These are phyloP conservation scores for Psylliodes chrysocephalus DNA, from an alignment of 2,888 invertebrate genomes.

Conservation along the genomic window DNA sequence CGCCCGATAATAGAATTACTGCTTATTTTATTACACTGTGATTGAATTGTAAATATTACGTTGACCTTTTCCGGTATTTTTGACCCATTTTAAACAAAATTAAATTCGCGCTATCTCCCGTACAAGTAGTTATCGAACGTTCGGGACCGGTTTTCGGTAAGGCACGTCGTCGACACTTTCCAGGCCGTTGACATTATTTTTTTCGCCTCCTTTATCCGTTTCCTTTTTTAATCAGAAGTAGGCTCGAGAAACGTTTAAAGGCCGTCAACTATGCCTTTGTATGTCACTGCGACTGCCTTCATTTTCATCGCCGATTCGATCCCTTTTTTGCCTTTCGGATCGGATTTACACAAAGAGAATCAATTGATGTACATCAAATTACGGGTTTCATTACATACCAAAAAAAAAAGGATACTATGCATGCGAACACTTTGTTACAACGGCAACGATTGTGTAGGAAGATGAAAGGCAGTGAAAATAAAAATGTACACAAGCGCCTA, in stretches of 20 bases:
- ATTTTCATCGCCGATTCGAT: neutral
- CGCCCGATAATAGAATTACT: too few species aligned
- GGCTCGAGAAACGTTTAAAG: constrained; percentile 24
- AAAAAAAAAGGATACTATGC: too few species aligned
- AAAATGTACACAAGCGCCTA: too few species aligned
- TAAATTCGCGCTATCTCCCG: too few species aligned
- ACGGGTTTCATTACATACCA: too few species aligned
- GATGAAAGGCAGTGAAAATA: too few species aligned
- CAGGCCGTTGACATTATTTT: constrained; percentile 16
- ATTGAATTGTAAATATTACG: too few species aligned
- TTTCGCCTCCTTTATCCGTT: constrained; percentile 17
- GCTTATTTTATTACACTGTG: too few species aligned
- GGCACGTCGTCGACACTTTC: constrained; percentile 1
- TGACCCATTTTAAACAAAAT: too few species aligned
- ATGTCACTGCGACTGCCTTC: neutral
- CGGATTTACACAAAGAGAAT: neutral
- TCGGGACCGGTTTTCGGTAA: neutral
- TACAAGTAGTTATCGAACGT: constrained; percentile 4
- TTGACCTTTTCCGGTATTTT: too few species aligned
- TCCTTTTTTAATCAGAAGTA: constrained; percentile 27
- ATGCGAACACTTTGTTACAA: too few species aligned
- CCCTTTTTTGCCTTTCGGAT: neutral
- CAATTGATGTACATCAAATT: neutral
- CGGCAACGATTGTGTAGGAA: too few species aligned
- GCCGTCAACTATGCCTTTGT: constrained; percentile 23